Base-by-base conservation (phyloP, 2,888 invertebrate genomes). In the Zaprionus bogoriensis region DNA sequence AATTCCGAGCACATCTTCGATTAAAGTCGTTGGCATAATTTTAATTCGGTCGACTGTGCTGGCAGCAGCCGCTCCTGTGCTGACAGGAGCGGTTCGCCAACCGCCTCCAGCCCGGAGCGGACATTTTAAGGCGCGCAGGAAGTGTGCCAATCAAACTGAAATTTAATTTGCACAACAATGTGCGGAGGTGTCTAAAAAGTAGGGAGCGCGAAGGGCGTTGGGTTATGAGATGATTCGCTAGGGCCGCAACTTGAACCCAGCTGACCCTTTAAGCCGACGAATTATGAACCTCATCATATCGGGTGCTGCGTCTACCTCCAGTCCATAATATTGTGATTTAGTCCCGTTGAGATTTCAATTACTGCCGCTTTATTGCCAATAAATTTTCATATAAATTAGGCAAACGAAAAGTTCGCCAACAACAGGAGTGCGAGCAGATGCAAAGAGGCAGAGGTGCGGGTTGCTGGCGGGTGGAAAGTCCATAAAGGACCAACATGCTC, bases 321-420 rank as follows among this genome's bases (percentile, higher is more conserved):
- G 65, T 78, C 78, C 72, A 87, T 88, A 87, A 88, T 83, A 88
- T 77, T 88, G 80, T 86, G 88, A 86, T 86, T 86, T 88, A 88
- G 80, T 87, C 74, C 64, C 72, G 75, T 73, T 86, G 84, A 83
- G 81, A 85, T 87, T 86, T 88, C 87, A 86, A 87, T 86, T 88
- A 83, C 81, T 71, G 83, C 75, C 73, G 87, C 86, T 87, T 84
- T 87, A 87, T 84, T 87, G 83, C 77, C 86, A 86, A 84, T 87
- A 86, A 87, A 83, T 85, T 87, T 87, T 74, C 83, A 74, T 79
- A 87, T 76, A 85, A 87, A 82, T 82, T 87, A 87, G 87, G 68
- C 86, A 63, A 86, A 67, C 61, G 61, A 69, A 74, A 66, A 74
- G 38, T 74, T 74, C 36, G 38, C 36, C 14, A n/a, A 47, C 42